Evolutionary conservation across 37 sponge, comb jelly and placozoan species (phyloP), one percentile per base, ranked within the genome.

Genomic region (Mnemiopsis leidyi): DNA sequence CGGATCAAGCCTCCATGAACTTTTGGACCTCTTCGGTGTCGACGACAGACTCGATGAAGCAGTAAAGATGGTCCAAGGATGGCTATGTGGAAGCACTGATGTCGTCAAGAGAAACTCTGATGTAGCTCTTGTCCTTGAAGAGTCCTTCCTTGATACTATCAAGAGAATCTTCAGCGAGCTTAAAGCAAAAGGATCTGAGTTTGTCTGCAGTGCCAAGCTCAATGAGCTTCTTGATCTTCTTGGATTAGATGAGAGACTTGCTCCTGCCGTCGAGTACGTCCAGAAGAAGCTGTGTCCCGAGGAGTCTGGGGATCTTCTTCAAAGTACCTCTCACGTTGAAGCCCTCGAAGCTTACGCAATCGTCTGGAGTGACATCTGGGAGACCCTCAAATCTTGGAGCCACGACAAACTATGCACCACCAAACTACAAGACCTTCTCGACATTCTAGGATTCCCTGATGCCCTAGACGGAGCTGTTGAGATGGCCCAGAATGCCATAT

Each of bases 201-300:
- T 71, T 28, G 75, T 71, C 30, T 71, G 75, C 75, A 71, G 75
- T 71, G 75, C 75, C 75, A 71, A 71, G 20, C 75, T 71, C 2
- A 71, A 71, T n/a, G 75, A 71, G 7, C 30, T 71, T 29, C 75
- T 71, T n/a, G 75, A 71, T 24, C 25, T 71, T 24, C 75, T 71
- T 23, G 75, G 75, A n/a, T 24, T 71, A 24, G 30, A n/a, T 24
- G 20, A 71, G 5, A 2, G 30, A 28, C 75, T 71, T 29, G 75
- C 25, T 18, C 30, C 30, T 29, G 75, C 75, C 75, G 75, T 71
- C 75, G 3, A 71, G 30, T 29, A 29, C 3, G 75, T 28, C 7
- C 75, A 71, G n/a, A 18, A 28, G 25, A 29, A 28, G n/a, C 75
- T 71, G 7, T 71, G 75, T 18, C 3, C 30, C 5, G 75, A 28